phyloP scores from a whole-genome alignment of 2,888 invertebrate species.

The Melangyna quadrimaculata region DNA sequence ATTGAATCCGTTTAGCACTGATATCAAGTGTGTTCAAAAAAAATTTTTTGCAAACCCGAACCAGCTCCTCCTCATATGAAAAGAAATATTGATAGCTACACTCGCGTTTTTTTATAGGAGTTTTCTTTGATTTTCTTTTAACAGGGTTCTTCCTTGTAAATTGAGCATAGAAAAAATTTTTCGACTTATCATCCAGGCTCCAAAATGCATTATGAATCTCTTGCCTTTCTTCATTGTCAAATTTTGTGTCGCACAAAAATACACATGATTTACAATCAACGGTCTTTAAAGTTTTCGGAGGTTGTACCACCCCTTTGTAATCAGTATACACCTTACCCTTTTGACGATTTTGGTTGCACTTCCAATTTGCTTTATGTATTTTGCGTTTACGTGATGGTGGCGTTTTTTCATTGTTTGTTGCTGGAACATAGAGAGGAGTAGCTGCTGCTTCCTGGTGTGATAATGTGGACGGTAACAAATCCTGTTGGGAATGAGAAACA shows the following conservation, averaged over 20 bases:
- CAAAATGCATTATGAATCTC: slow-evolving; percentile 23
- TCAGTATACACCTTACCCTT: slow-evolving; percentile 27
- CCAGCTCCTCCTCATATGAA: too few species aligned
- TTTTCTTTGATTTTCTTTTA: slow-evolving; percentile 32
- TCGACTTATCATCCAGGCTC: slow-evolving; percentile 29
- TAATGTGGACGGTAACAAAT: too few species aligned
- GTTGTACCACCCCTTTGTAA: too few species aligned
- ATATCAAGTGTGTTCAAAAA: too few species aligned
- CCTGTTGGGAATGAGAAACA: not conserved
- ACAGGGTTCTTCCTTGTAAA: slow-evolving; percentile 21
- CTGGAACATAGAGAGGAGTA: too few species aligned
- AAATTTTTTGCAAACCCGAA: too few species aligned
- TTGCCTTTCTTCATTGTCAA: slow-evolving; percentile 17
- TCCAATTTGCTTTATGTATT: slow-evolving; percentile 32
- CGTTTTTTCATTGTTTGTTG: slow-evolving; percentile 20
- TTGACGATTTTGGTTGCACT: slow-evolving; percentile 29
- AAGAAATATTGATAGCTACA: too few species aligned
- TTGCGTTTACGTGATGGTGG: slow-evolving; percentile 20
- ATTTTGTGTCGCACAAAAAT: slow-evolving; percentile 31
- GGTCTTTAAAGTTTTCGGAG: too few species aligned
- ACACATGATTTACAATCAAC: too few species aligned
- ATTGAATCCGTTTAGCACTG: too few species aligned
- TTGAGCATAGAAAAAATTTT: slow-evolving; percentile 30
- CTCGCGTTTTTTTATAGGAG: slow-evolving; percentile 28
- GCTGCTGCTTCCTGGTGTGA: too few species aligned